phyloP scores from a whole-genome alignment of 2,797 vertebrate genomes.

The Onychomys leucogaster region DNA sequence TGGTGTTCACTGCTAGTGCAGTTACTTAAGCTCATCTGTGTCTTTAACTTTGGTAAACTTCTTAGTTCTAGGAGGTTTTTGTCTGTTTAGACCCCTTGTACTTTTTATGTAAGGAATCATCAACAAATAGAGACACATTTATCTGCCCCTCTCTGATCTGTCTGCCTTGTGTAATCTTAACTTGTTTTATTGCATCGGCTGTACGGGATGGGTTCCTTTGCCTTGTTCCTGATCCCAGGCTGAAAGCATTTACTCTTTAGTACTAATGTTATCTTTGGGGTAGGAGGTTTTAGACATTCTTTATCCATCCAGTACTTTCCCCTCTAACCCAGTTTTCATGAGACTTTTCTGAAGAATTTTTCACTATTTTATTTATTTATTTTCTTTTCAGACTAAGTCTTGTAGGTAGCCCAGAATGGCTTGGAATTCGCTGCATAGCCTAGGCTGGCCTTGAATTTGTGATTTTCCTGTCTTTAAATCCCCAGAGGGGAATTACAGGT shows the following conservation, averaged over 20 bases:
- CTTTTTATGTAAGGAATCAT: neutral
- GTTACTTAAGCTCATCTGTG: neutral
- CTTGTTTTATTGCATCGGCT: neutral
- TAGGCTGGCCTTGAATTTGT: neutral
- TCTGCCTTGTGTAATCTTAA: neutral
- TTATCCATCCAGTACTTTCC: neutral
- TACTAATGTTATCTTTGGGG: neutral
- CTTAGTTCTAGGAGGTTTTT: neutral
- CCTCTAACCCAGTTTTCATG: neutral
- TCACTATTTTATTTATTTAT: neutral
- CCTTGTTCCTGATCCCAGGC: neutral
- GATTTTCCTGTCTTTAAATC: neutral
- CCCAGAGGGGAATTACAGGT: neutral
- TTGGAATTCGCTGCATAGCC: neutral
- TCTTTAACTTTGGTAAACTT: neutral
- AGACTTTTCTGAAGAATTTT: neutral
- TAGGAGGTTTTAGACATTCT: neutral
- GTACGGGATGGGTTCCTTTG: neutral
- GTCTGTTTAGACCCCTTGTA: neutral
- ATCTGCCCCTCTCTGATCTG: neutral
- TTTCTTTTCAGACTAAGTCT: neutral
- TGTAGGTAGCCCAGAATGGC: neutral
- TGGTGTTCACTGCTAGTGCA: neutral
- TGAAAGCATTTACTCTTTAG: neutral
- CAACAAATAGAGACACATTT: neutral